phyloP scores from a whole-genome alignment of 2,888 invertebrate genomes.

The Stenoptilia bipunctidactyla region DNA sequence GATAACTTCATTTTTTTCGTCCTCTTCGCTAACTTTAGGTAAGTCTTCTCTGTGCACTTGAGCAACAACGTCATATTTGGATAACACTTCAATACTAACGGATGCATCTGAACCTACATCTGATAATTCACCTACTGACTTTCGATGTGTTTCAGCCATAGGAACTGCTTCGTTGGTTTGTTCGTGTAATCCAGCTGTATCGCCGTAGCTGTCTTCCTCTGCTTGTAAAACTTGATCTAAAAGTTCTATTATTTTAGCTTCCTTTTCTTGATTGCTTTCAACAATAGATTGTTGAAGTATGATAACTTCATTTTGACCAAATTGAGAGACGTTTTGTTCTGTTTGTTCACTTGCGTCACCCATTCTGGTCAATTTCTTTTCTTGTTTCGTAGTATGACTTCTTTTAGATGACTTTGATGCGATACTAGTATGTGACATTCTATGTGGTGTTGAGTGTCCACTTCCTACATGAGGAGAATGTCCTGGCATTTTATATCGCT shows the following conservation, averaged over 20 bases:
- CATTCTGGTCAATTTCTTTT: no score
- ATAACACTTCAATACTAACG: constrained; percentile 48
- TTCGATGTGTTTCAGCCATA: constrained; percentile 29
- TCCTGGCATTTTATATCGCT: background rate
- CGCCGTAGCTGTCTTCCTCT: constrained; percentile 55
- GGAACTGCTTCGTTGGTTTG: constrained; percentile 24
- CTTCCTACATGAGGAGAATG: no score
- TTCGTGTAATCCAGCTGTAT: constrained; percentile 40
- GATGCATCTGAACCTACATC: constrained; percentile 60
- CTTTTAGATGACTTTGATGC: no score
- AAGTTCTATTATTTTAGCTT: constrained; percentile 60
- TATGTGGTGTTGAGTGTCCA: no score
- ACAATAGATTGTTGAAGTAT: constrained; percentile 26
- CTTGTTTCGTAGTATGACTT: no score
- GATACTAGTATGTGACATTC: no score
- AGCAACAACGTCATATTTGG: constrained; percentile 69
- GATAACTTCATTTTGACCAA: no score
- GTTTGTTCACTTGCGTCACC: no score
- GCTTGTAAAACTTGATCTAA: constrained; percentile 62
- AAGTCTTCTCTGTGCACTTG: constrained; percentile 71
- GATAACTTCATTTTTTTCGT: constrained; percentile 26
- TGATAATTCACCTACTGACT: constrained; percentile 50
- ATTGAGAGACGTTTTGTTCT: no score
- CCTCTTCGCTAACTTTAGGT: constrained; percentile 47
- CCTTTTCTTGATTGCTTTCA: constrained; percentile 52